phyloP scores from a whole-genome alignment of 2,113 vertebrate species.

The Corythoichthys intestinalis region DNA sequence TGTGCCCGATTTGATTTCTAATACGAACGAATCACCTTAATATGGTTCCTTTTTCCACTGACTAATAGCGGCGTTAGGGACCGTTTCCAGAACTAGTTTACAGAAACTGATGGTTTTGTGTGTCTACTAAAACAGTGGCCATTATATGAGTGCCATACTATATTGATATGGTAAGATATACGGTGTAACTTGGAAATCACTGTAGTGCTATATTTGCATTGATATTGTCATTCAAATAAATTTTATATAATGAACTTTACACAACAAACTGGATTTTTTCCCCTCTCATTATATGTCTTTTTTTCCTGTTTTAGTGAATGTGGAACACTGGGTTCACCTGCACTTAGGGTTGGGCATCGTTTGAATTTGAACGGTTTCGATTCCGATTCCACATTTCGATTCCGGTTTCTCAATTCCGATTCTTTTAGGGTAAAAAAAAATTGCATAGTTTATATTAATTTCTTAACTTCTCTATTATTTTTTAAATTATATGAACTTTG shows the following conservation, averaged over 20 bases:
- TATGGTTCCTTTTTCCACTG: slow-evolving; percentile 60
- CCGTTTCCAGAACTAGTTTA: slow-evolving; percentile 73
- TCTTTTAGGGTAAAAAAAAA: too few species aligned
- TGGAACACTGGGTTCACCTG: too few species aligned
- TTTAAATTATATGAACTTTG: too few species aligned
- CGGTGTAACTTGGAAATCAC: slow-evolving; percentile 80
- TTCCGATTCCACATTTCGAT: too few species aligned
- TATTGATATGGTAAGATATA: slow-evolving; percentile 82
- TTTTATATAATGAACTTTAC: slow-evolving; percentile 83
- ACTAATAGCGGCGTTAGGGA: slow-evolving; percentile 59
- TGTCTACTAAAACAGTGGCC: slow-evolving; percentile 79
- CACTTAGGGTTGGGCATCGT: too few species aligned
- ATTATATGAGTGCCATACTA: slow-evolving; percentile 80
- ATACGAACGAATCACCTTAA: slow-evolving; percentile 63
- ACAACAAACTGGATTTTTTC: slow-evolving; percentile 58
- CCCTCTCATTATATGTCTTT: slow-evolving; percentile 4
- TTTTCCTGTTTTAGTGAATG: slow-evolving; percentile 23
- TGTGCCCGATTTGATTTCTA: slow-evolving; percentile 66
- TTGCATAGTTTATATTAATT: too few species aligned
- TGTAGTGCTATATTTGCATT: slow-evolving; percentile 84
- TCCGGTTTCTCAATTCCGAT: too few species aligned
- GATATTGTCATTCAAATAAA: slow-evolving; percentile 82
- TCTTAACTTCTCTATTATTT: too few species aligned
- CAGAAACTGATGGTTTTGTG: slow-evolving; percentile 76
- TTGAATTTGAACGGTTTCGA: too few species aligned